Evolutionary conservation across 2,888 invertebrate genomes (phyloP), one percentile per base, ranked within the genome.

Genomic region (Andrena marginata): DNA sequence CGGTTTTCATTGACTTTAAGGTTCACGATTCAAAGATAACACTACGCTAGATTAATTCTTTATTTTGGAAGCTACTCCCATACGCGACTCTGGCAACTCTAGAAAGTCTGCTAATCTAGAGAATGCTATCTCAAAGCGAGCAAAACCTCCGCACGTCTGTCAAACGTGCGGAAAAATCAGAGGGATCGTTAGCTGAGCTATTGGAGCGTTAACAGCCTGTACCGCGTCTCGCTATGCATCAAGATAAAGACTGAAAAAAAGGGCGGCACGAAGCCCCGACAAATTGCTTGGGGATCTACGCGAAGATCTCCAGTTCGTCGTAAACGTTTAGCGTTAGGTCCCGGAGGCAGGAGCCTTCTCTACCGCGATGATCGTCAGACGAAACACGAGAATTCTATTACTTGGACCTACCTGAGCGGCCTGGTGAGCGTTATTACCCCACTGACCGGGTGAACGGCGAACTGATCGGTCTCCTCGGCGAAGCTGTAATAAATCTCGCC

Each of bases 401-500:
- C 23, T 29, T 64, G 31, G 56, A 85, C 88, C 73, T 77, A 92
- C 93, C 96, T 95, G 74, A 99, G 95, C 20, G 97, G 96, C 86
- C 97, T 96, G 59, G 98, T 97, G 23, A 98, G 95, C 20, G 97
- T 97, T 80, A 99, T 96, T 33, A 97, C 96, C 10, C 99, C 99
- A 64, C 97, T 97, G 73, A 98, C 97, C 1, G 99, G 98, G 94
- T 99, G 98, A 77, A 99, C 97, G 49, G 98, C 97, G 93, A 99
- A 99, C 90, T 96, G 96, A 91, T 97, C 97, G 62, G 97, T 97
- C 78, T 96, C 95, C 89, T 97, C 96, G 68, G 96, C 95, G 91
- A 99, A 96, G 93, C 98, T 98, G 95, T 99, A 99, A 95, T 99
- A 99, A 89, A 99, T 98, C 95, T 99, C 98, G 0, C 99, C 99